Evolutionary conservation across 2,113 vertebrate genomes (phyloP).

Genomic region (Platanista minor): DNA sequence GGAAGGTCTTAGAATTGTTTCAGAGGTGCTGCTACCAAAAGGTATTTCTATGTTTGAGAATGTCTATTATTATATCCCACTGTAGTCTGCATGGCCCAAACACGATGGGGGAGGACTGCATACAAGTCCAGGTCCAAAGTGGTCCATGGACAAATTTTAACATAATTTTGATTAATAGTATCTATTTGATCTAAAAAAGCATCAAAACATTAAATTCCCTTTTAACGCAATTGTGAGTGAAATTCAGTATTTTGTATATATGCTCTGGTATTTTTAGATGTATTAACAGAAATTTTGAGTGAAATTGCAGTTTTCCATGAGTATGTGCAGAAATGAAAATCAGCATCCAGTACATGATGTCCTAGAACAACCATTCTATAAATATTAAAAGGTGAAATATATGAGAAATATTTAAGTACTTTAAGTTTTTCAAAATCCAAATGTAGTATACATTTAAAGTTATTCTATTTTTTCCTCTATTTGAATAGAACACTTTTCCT

Average conservation of each 20-base stretch:
- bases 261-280: neutral
- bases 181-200: neutral
- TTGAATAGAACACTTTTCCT: slow-evolving; percentile 27
- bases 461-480: neutral
- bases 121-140: neutral
- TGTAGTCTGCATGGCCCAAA: neutral
- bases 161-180: neutral
- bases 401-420: neutral
- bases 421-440: slow-evolving; percentile 10
- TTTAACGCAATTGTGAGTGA: neutral
- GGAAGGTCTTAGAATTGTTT: neutral
- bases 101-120: neutral
- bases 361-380: neutral
- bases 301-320: neutral
- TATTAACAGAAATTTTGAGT: neutral
- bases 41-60: neutral
- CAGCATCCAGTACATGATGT: neutral
- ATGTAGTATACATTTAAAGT: neutral
- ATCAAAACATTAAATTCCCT: slow-evolving; percentile 8
- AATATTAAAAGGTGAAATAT: neutral
- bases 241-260: neutral
- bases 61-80: neutral
- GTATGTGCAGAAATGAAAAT: neutral
- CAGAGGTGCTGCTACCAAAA: neutral
- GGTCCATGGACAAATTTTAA: neutral